A percentile compares a stretch with the other conserved stretches of the same genome.
Conservation (phyloP, 2,888 invertebrate genomes). For the Drosophila meridionalis region DNA sequence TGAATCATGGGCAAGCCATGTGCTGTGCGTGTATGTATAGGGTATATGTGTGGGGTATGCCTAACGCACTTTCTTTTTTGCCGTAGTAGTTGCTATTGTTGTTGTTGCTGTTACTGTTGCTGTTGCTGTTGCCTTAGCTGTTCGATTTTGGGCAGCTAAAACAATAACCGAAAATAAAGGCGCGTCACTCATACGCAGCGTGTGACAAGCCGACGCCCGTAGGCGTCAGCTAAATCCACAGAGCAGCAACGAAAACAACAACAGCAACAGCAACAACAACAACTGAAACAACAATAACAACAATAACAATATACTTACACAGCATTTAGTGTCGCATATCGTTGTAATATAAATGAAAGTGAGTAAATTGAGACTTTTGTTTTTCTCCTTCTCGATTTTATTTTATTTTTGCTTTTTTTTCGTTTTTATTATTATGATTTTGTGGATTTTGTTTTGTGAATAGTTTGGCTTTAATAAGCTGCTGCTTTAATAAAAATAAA, state of each 20-base stretch:
- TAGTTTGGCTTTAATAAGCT: conserved; percentile 73
- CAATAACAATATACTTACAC: conserved; percentile 55
- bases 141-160: conserved; percentile 62
- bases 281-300: conserved; percentile 19
- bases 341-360: conserved; percentile 81
- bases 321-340: conserved; percentile 77
- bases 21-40: conserved; percentile 6
- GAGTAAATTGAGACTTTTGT: conserved; percentile 60
- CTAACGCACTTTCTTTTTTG: conserved; percentile 73
- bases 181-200: conserved; percentile 81
- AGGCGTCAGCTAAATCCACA: conserved; percentile 63
- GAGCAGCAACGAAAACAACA: conserved; percentile 30
- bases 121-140: conserved; percentile 7
- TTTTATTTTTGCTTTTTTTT: neutral
- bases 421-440: conserved; percentile 5
- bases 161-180: conserved; percentile 80
- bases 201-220: conserved; percentile 73
- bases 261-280: conserved; percentile 7
- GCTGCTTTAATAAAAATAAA: conserved; percentile 55
- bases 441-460: conserved; percentile 44
- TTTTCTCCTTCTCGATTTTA: conserved; percentile 11
- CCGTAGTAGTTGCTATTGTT: neutral
- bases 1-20: conserved; percentile 62
- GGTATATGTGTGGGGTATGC: conserved; percentile 49
- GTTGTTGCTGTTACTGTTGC: neutral